Evolutionary conservation across 1,140 invertebrate species (phyloP).

Genomic region (Dolichoris vasculosae): DNA sequence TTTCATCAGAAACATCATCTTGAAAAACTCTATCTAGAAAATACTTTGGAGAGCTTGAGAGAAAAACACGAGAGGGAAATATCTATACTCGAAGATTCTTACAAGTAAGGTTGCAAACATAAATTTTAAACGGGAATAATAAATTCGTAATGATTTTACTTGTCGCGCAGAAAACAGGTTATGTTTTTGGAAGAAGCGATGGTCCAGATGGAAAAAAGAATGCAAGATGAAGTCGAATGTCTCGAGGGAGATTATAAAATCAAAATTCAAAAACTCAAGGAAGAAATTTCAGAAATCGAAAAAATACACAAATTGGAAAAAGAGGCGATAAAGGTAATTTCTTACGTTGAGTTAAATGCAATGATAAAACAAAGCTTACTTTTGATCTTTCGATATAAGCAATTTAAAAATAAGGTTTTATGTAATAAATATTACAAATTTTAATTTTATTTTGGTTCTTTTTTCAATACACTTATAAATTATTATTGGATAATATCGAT

Average conservation of each 20-base stretch:
- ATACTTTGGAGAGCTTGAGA: conserved; percentile 62
- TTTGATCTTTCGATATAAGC: too few relatives aligned
- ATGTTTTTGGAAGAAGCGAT: conserved; percentile 63
- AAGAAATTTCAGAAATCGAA: conserved; percentile 66
- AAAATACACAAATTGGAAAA: conserved; percentile 63
- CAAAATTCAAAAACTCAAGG: conserved; percentile 67
- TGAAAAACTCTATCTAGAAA: conserved; percentile 67
- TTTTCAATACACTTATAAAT: too few relatives aligned
- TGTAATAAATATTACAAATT: too few relatives aligned
- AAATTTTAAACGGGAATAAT: not conserved
- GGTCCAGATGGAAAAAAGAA: conserved; percentile 65
- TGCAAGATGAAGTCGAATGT: conserved; percentile 62
- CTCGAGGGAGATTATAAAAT: conserved; percentile 65
- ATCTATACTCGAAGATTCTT: conserved; percentile 65
- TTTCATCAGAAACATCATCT: conserved; percentile 61
- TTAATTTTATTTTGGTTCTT: too few relatives aligned
- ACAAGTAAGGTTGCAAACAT: conserved; percentile 60
- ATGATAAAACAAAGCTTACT: too few relatives aligned
- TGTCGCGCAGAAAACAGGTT: conserved; percentile 65
- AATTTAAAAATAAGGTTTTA: too few relatives aligned
- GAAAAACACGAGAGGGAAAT: conserved; percentile 69
- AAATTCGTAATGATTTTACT: not conserved
- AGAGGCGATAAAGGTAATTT: conserved; percentile 63
- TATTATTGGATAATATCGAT: too few relatives aligned
- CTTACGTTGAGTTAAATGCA: not conserved